phyloP scores from a whole-genome alignment of 1,140 invertebrate species.

The Bombus picipes region DNA sequence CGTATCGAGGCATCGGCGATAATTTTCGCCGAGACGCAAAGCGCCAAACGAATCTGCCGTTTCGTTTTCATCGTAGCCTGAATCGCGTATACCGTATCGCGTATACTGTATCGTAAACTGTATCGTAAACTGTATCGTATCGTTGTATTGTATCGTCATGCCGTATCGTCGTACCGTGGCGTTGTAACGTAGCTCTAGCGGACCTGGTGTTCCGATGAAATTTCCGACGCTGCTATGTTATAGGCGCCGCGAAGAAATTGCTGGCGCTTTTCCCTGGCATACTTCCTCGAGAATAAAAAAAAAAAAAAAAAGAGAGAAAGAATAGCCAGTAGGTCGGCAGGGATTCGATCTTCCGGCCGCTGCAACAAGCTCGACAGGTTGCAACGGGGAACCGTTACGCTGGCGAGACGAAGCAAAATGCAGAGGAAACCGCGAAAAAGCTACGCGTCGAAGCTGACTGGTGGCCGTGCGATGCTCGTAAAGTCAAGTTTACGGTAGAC shows the following conservation, averaged over 20 bases:
- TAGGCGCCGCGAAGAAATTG: too few species aligned
- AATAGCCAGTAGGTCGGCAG: slow-evolving; percentile 24
- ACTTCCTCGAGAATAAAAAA: too few species aligned
- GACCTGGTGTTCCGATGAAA: too few species aligned
- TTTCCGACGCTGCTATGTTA: too few species aligned
- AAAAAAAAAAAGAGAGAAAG: background rate
- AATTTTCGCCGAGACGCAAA: background rate
- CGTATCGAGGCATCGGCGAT: background rate
- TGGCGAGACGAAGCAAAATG: slow-evolving; percentile 72
- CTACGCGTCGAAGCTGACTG: slow-evolving; percentile 35
- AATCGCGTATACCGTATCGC: too few species aligned
- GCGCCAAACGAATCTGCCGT: background rate
- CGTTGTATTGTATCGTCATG: too few species aligned
- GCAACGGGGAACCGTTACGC: slow-evolving; percentile 68
- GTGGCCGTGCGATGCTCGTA: slow-evolving; percentile 62
- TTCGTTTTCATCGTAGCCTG: background rate
- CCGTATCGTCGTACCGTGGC: too few species aligned
- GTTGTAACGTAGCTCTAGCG: too few species aligned
- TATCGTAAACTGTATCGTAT: too few species aligned
- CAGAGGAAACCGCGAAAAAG: slow-evolving; percentile 71
- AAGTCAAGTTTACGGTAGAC: slow-evolving; percentile 77
- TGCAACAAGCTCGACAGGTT: slow-evolving; percentile 22
- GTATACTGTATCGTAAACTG: too few species aligned
- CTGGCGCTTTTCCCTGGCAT: too few species aligned
- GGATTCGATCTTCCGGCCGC: slow-evolving; percentile 21